A percentile compares a stretch with the other conserved stretches of the same genome.
phyloP scores from a whole-genome alignment of 2,797 vertebrate species.

The Micropoecilia bifurca region DNA sequence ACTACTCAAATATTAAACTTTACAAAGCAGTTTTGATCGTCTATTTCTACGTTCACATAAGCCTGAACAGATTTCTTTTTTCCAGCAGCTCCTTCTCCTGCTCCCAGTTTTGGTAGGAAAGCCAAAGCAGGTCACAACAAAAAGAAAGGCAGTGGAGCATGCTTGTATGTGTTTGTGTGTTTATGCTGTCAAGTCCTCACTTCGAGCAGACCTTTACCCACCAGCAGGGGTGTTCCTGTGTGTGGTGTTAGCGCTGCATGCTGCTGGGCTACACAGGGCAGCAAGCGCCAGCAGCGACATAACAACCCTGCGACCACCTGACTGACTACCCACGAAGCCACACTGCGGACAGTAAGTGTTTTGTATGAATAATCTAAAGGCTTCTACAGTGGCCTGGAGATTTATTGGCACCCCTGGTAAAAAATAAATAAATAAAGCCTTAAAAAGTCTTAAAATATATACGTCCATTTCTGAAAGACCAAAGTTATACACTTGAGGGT shows the following conservation, averaged over 20 bases:
- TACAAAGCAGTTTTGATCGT: constrained; percentile 12
- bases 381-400: neutral
- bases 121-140: constrained; percentile 43
- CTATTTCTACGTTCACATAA: constrained; percentile 19
- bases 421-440: neutral
- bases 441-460: neutral
- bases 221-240: constrained; percentile 42
- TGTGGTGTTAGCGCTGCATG: constrained; percentile 32
- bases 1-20: constrained; percentile 11
- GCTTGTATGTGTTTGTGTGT: constrained; percentile 7
- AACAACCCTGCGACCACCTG: constrained; percentile 40
- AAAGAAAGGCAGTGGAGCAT: constrained; percentile 13
- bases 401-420: neutral
- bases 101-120: constrained; percentile 12
- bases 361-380: constrained; percentile 34
- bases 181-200: constrained; percentile 32
- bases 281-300: constrained; percentile 43
- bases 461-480: neutral
- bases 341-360: constrained; percentile 28
- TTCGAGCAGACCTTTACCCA: constrained; percentile 53
- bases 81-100: constrained; percentile 19
- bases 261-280: constrained; percentile 46
- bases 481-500: neutral
- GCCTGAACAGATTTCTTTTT: constrained; percentile 24
- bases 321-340: constrained; percentile 45